Percentiles rank a stretch among this genome's conserved stretches.
phyloP scores from a whole-genome alignment of 2,797 vertebrate genomes.

The Staurois parvus region DNA sequence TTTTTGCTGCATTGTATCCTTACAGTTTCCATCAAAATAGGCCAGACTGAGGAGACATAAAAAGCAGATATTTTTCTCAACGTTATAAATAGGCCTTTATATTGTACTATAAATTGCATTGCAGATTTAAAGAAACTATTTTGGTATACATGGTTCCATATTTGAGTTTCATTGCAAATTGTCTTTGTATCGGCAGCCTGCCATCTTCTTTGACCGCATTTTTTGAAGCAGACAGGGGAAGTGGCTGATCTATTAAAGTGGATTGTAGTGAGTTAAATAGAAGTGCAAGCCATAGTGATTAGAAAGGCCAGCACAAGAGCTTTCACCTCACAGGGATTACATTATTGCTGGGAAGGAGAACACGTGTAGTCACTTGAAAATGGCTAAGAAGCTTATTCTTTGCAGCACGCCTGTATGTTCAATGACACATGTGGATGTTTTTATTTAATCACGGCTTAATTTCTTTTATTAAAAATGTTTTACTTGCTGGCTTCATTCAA shows the following conservation, averaged over 20 bases:
- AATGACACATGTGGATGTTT: neutral
- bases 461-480: constrained; percentile 33
- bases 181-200: neutral
- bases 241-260: constrained; percentile 38
- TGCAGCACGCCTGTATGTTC: constrained; percentile 23
- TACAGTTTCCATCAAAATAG: too few relatives aligned
- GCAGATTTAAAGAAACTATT: neutral
- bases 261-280: constrained; percentile 27
- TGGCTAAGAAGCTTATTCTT: constrained; percentile 31
- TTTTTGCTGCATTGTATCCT: too few relatives aligned
- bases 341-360: constrained; percentile 66
- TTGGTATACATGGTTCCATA: neutral
- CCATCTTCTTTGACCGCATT: neutral
- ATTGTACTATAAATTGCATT: neutral
- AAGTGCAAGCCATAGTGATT: neutral
- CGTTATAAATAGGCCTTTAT: too few relatives aligned
- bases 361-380: constrained; percentile 53
- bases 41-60: too few relatives aligned
- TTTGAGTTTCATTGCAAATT: neutral
- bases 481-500: constrained; percentile 1
- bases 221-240: neutral
- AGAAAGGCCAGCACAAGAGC: constrained; percentile 55
- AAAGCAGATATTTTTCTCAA: too few relatives aligned
- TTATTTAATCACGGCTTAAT: constrained; percentile 38
- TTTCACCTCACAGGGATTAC: constrained; percentile 53